These are phyloP conservation scores for zebrafish (Danio rerio) DNA, from an alignment of 2,113 vertebrate species.

Conservation along the genomic window DNA sequence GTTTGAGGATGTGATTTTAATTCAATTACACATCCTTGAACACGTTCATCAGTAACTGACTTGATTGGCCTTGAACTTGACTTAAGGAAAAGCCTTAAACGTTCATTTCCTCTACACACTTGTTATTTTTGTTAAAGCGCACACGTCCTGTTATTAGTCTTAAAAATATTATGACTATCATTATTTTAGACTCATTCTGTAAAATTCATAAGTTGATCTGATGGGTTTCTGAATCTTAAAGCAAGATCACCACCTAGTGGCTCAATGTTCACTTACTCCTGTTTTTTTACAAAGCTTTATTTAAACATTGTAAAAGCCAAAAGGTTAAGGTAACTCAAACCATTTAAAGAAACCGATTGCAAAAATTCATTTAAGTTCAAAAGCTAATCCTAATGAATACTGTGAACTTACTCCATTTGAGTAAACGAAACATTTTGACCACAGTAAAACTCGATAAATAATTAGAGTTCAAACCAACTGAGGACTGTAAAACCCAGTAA, in stretches of 20 bases:
- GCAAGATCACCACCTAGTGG: constrained; percentile 59
- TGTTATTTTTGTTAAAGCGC: not conserved
- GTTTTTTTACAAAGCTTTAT: not conserved
- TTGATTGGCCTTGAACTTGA: constrained; percentile 36
- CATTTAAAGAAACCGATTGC: too few relatives aligned
- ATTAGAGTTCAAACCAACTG: too few relatives aligned
- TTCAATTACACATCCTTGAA: constrained; percentile 1
- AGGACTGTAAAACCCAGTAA: too few relatives aligned
- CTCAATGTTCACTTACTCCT: not conserved
- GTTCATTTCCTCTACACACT: not conserved
- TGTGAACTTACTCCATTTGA: too few relatives aligned
- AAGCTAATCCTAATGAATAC: too few relatives aligned
- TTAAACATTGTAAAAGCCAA: not conserved
- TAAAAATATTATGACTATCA: not conserved
- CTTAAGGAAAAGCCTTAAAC: constrained; percentile 30
- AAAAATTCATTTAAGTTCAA: too few relatives aligned
- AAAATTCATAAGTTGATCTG: not conserved
- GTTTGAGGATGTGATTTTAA: not conserved
- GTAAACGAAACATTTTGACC: too few relatives aligned
- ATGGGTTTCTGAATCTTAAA: constrained; percentile 23
- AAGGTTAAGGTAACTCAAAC: too few relatives aligned
- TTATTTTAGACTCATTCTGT: constrained; percentile 5
- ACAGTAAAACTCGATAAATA: not conserved
- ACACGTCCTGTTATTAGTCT: constrained; percentile 40
- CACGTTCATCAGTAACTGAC: constrained; percentile 1